phyloP scores from a whole-genome alignment of 2,797 vertebrate genomes.

The Ibycter americanus region DNA sequence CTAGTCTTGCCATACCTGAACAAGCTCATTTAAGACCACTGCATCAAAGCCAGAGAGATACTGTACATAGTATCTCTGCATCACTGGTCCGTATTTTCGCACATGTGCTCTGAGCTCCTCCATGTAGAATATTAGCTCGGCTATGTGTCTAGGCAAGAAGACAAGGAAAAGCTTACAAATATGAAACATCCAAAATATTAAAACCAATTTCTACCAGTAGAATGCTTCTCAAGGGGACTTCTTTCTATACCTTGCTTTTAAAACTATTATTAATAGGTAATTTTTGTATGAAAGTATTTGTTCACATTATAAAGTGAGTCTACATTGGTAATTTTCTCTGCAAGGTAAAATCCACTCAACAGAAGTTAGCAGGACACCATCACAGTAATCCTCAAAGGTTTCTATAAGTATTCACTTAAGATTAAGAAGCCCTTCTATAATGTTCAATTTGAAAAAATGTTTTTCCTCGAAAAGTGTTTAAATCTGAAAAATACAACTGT shows the following conservation, averaged over 20 bases:
- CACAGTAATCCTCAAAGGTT: neutral
- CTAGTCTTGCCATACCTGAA: slow-evolving; percentile 83
- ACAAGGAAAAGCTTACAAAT: neutral
- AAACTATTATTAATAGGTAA: neutral
- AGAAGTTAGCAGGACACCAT: neutral
- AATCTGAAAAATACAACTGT: neutral
- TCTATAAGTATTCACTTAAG: neutral
- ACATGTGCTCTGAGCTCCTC: slow-evolving; percentile 96
- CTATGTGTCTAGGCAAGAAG: slow-evolving; percentile 85
- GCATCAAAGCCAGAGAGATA: slow-evolving; percentile 97
- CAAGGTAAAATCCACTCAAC: neutral
- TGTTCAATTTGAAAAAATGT: neutral
- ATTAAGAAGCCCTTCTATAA: neutral
- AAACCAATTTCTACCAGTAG: neutral
- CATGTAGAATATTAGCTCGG: slow-evolving; percentile 99
- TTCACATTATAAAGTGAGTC: neutral
- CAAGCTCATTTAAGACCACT: slow-evolving; percentile 96
- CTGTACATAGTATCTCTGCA: slow-evolving; percentile 98
- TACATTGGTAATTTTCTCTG: neutral
- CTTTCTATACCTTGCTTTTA: neutral
- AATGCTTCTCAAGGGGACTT: neutral
- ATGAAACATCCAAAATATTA: neutral
- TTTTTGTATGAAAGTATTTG: neutral
- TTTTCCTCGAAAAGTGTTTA: neutral
- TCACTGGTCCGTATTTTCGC: slow-evolving; percentile 94